Evolutionary conservation across 2,797 vertebrate genomes (phyloP).

Genomic region (Sphenodon punctatus): DNA sequence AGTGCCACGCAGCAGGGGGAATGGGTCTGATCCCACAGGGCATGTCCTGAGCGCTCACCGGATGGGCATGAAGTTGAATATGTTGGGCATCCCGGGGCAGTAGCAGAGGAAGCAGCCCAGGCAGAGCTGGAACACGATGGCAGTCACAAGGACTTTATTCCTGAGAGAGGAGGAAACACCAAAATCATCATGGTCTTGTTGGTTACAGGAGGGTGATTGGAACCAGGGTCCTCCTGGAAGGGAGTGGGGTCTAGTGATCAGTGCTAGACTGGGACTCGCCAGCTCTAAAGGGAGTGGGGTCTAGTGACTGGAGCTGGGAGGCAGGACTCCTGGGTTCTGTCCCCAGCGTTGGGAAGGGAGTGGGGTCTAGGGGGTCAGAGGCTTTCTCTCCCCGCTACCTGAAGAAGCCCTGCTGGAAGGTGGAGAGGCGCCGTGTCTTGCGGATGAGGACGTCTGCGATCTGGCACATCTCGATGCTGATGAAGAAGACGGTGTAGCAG

Average conservation of each 20-base stretch:
- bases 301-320: too few relatives aligned
- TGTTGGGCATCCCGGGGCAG: constrained; percentile 90
- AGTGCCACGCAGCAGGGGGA: accelerated
- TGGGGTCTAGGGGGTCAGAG: too few relatives aligned
- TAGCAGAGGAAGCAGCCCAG: constrained; percentile 90
- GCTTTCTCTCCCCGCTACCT: constrained; percentile 66
- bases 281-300: too few relatives aligned
- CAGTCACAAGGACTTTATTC: constrained; percentile 82
- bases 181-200: too few relatives aligned
- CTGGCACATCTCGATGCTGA: constrained; percentile 92
- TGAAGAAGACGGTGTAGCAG: constrained; percentile 90
- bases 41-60: constrained; percentile 70
- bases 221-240: background rate
- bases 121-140: constrained; percentile 87
- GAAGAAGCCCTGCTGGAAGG: constrained; percentile 88
- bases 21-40: too few relatives aligned
- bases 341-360: background rate
- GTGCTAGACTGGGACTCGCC: too few relatives aligned
- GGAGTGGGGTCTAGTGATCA: too few relatives aligned
- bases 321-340: background rate
- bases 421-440: constrained; percentile 87
- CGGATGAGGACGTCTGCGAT: constrained; percentile 89
- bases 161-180: constrained; percentile 56
- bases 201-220: too few relatives aligned
- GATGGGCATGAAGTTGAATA: constrained; percentile 93